Conservation (phyloP, 2,888 invertebrate genomes). For the Cephus pygmeus region DNA sequence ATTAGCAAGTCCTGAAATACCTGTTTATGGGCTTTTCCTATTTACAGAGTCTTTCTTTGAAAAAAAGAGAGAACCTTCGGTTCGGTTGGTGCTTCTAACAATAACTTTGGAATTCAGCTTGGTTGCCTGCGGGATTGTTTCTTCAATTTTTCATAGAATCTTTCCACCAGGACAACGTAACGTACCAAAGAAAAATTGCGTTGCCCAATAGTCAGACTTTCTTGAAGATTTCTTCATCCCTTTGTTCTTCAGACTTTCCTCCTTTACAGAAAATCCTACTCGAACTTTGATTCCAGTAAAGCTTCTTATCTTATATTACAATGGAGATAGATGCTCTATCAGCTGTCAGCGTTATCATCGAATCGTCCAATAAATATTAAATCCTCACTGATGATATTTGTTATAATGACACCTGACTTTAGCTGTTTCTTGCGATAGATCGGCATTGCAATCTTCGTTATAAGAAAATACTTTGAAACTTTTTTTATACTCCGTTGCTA, state of each 20-base stretch:
- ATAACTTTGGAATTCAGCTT: not conserved
- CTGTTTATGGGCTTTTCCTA: not conserved
- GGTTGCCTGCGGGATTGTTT: not conserved
- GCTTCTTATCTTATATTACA: conserved; percentile 11
- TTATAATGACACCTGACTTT: not conserved
- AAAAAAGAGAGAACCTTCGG: not conserved
- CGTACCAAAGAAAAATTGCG: not conserved
- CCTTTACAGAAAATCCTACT: not conserved
- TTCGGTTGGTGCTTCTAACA: not conserved
- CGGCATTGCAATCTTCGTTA: not conserved
- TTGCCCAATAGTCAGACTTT: not conserved
- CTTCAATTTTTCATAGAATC: not conserved
- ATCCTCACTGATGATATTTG: not conserved
- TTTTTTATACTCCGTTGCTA: not conserved
- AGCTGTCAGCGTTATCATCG: not conserved
- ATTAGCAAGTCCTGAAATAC: not conserved
- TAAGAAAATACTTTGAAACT: not conserved
- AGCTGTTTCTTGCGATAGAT: not conserved
- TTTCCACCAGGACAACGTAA: not conserved
- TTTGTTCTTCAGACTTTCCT: not conserved
- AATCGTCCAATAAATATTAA: not conserved
- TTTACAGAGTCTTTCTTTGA: not conserved
- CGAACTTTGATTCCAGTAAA: not conserved
- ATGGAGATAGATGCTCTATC: conserved; percentile 13
- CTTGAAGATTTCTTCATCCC: not conserved